A percentile compares a stretch with the other conserved stretches of the same genome.
Evolutionary conservation across 1,140 invertebrate genomes (phyloP).

Genomic region (Papilio aristodemus): DNA sequence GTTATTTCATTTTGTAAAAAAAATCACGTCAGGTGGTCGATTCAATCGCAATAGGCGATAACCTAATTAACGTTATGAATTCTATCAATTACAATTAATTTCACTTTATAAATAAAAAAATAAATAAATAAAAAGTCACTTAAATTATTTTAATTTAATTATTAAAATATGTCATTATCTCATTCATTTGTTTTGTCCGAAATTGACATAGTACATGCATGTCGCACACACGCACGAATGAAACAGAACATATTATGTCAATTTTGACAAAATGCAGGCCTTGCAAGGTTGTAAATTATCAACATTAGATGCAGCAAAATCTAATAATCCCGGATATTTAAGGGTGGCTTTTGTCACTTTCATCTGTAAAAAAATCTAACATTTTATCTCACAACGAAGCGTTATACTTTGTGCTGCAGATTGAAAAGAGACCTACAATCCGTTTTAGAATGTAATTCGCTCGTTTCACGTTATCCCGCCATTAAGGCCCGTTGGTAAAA

Average conservation of each 20-base stretch:
- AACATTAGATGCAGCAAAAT: background rate
- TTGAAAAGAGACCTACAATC: slow-evolving; percentile 42
- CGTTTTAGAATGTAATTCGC: slow-evolving; percentile 42
- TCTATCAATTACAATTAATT: no score
- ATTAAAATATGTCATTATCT: no score
- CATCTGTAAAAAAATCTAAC: background rate
- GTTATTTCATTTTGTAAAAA: background rate
- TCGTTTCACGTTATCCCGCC: slow-evolving; percentile 61
- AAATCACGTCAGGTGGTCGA: background rate
- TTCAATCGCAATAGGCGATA: background rate
- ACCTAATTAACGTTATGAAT: background rate
- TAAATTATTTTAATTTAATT: no score
- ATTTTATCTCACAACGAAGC: background rate
- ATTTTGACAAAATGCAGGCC: no score
- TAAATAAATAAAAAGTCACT: no score
- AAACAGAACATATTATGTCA: no score
- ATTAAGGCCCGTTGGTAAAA: slow-evolving; percentile 60
- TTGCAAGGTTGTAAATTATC: no score
- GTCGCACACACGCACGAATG: no score
- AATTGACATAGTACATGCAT: no score
- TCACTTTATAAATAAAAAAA: no score
- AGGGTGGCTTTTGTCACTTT: background rate
- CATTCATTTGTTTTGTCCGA: no score
- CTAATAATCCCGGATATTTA: background rate
- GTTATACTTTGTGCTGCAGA: slow-evolving; percentile 42